Conservation (phyloP, 1,140 invertebrate species). For the Anastatus disparis region DNA sequence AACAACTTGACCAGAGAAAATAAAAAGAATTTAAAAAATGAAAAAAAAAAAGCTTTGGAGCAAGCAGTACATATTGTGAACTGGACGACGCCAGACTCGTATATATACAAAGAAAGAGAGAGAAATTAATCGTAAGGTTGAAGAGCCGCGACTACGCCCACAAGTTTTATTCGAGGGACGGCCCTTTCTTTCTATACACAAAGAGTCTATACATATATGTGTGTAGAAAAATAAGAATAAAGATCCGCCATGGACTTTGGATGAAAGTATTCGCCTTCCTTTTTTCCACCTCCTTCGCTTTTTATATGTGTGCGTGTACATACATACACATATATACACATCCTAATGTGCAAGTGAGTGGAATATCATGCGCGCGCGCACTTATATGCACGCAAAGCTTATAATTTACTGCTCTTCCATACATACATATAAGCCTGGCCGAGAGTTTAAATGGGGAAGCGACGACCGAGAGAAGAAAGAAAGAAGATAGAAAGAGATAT, state of each 20-base stretch:
- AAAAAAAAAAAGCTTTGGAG: background rate
- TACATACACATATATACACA: background rate
- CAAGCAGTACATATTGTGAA: no score
- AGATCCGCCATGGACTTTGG: conserved; percentile 35
- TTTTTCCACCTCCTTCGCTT: background rate
- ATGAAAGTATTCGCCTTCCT: background rate
- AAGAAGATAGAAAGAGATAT: conserved; percentile 35
- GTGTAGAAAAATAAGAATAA: background rate
- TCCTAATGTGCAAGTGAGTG: no score
- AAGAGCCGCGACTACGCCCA: conserved; percentile 38
- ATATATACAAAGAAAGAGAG: no score
- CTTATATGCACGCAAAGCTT: no score
- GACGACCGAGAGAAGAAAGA: conserved; percentile 24
- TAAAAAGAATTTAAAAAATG: background rate
- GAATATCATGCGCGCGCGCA: no score
- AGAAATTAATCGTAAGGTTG: background rate
- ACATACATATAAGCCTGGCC: no score
- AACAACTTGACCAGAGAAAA: background rate
- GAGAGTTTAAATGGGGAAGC: no score
- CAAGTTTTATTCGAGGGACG: conserved; percentile 28
- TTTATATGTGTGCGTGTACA: no score
- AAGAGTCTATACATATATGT: no score
- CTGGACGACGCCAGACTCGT: no score
- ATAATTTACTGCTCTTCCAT: no score
- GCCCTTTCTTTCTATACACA: no score